Evolutionary conservation across 2,888 invertebrate species (phyloP).

Genomic region (Ethmia dodecea): DNA sequence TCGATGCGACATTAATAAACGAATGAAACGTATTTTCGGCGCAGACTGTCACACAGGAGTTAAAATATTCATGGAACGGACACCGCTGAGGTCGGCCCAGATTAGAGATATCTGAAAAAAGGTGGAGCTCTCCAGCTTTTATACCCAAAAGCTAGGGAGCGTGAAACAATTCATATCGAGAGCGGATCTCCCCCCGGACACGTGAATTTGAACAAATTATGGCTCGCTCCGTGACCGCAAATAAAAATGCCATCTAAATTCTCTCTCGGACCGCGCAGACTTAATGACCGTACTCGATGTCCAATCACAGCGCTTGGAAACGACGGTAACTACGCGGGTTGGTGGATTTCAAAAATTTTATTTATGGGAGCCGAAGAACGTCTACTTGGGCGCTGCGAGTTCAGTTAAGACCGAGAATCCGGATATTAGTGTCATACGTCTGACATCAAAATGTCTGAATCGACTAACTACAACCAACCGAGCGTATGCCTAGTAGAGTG

Average conservation of each 20-base stretch:
- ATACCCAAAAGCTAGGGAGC: constrained; percentile 17
- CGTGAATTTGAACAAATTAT: constrained; percentile 27
- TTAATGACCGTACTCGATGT: constrained; percentile 37
- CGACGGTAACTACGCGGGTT: not conserved
- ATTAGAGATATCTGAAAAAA: constrained; percentile 59
- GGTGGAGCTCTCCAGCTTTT: constrained; percentile 26
- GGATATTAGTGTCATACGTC: no score
- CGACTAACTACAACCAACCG: no score
- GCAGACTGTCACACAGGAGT: constrained; percentile 51
- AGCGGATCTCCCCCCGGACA: constrained; percentile 8
- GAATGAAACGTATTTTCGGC: constrained; percentile 54
- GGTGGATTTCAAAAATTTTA: not conserved
- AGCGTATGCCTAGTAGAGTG: no score
- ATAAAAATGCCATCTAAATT: constrained; percentile 51
- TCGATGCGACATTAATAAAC: constrained; percentile 67
- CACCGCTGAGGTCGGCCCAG: constrained; percentile 44
- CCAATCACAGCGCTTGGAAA: constrained; percentile 31
- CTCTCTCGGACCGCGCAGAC: constrained; percentile 20
- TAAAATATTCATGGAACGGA: constrained; percentile 68
- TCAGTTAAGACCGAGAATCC: no score
- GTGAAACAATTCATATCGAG: constrained; percentile 46
- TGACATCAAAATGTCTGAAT: no score
- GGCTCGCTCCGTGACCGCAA: constrained; percentile 25
- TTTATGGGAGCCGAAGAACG: no score
- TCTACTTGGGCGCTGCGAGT: no score